Percentiles rank a stretch among this genome's conserved stretches.
Conservation (phyloP, 2,113 vertebrate genomes). For the Poicephalus gulielmi region DNA sequence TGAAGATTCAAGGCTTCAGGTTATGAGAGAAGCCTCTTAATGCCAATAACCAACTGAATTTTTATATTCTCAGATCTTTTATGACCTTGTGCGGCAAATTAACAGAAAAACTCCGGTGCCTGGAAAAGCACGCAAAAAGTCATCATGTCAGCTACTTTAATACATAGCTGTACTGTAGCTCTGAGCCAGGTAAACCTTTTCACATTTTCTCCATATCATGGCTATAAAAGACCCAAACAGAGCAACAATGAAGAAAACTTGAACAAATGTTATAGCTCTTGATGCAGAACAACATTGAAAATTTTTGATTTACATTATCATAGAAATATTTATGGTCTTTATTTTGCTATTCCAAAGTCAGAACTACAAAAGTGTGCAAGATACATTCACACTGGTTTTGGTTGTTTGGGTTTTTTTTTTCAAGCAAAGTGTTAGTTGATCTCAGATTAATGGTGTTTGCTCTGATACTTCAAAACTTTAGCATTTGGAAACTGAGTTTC, state of each 20-base stretch:
- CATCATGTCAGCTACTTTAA: slow-evolving; percentile 91
- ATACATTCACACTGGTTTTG: background rate
- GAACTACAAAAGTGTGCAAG: background rate
- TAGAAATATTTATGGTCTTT: background rate
- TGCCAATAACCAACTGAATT: background rate
- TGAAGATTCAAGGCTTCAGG: background rate
- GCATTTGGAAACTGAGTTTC: background rate
- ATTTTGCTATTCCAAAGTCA: background rate
- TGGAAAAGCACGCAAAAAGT: slow-evolving; percentile 91
- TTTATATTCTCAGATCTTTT: slow-evolving; percentile 84
- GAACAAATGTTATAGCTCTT: background rate
- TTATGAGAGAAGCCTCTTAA: background rate
- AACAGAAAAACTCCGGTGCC: slow-evolving; percentile 93
- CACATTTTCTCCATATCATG: background rate
- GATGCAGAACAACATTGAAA: background rate
- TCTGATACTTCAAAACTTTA: background rate
- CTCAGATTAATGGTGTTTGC: background rate
- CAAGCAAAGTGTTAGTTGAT: background rate
- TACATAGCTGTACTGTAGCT: slow-evolving; percentile 84
- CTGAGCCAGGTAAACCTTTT: slow-evolving; percentile 84
- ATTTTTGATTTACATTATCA: background rate
- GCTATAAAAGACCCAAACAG: background rate
- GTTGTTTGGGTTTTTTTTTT: background rate
- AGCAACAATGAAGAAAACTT: background rate
- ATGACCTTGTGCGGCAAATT: slow-evolving; percentile 94